Percentiles rank a stretch among this genome's conserved stretches.
Conservation (phyloP, 37 sponge, comb jelly and placozoan genomes). For the Amphimedon queenslandica region DNA sequence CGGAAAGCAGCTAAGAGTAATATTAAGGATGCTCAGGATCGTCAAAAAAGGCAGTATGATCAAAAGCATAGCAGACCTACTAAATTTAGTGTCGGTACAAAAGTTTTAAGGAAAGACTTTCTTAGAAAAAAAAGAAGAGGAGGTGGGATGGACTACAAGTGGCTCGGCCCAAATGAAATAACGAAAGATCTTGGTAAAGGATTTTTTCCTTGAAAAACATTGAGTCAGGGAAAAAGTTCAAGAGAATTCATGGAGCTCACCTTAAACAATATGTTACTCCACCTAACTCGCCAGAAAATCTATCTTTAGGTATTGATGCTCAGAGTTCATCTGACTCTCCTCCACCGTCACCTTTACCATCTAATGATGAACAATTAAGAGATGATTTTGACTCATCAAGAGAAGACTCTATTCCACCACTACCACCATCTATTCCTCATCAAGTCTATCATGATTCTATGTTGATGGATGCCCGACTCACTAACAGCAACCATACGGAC, state of each 20-base stretch:
- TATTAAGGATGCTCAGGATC: conserved; percentile 22
- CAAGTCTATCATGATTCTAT: no score
- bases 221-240: neutral
- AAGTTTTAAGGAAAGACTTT: conserved; percentile 14
- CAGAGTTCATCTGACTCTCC: no score
- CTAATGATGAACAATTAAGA: no score
- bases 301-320: no score
- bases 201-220: neutral
- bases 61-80: conserved; percentile 13
- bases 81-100: conserved; percentile 2
- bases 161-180: conserved; percentile 11
- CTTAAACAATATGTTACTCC: conserved; percentile 1
- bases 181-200: conserved; percentile 16
- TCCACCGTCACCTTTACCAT: no score
- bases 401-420: no score
- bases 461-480: no score
- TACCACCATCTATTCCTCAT: no score
- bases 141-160: conserved; percentile 11
- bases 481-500: no score
- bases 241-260: conserved; percentile 17
- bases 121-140: conserved; percentile 8
- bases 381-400: no score
- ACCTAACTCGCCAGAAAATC: no score
- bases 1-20: conserved; percentile 4
- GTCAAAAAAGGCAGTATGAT: conserved; percentile 27